phyloP scores from a whole-genome alignment of 2,113 vertebrate genomes.

The Phrynosoma blainvillii region DNA sequence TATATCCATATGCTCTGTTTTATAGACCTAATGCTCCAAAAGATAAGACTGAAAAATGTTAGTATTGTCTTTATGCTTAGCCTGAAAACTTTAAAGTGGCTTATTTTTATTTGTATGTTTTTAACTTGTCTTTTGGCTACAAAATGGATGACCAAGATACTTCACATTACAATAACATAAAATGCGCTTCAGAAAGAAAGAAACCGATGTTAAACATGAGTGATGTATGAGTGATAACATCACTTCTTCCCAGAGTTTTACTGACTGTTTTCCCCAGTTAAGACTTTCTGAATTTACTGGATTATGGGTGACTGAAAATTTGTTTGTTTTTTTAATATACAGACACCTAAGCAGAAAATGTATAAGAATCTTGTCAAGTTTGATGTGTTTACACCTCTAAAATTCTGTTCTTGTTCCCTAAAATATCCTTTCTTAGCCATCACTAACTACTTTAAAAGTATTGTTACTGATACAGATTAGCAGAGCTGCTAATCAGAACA shows the following conservation, averaged over 20 bases:
- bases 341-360: neutral
- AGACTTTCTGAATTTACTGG: neutral
- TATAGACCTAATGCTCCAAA: neutral
- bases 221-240: too few species aligned
- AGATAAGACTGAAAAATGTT: neutral
- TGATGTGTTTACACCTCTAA: neutral
- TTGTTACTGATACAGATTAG: neutral
- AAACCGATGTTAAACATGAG: neutral
- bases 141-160: too few species aligned
- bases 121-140: neutral
- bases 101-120: slow-evolving; percentile 6
- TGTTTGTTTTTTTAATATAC: too few species aligned
- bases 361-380: neutral
- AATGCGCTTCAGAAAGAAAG: neutral
- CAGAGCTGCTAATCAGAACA: too few species aligned
- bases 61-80: neutral
- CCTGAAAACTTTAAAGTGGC: neutral
- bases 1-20: neutral
- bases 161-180: neutral
- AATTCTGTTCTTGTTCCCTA: neutral
- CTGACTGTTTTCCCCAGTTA: neutral
- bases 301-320: neutral
- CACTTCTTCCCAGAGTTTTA: neutral
- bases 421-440: neutral
- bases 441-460: neutral